Conservation (phyloP, 2,113 vertebrate genomes). For the Anguilla japonica region DNA sequence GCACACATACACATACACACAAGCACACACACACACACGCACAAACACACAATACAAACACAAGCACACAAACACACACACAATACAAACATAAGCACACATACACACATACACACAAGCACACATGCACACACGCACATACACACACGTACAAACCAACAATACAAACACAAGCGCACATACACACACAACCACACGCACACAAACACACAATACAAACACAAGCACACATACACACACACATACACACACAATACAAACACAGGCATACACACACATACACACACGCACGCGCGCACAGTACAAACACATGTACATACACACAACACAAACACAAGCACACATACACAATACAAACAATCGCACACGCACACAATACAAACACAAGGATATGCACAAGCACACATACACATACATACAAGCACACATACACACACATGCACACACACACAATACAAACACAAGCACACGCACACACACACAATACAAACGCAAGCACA, state of each 20-base stretch:
- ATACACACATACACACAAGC: not conserved
- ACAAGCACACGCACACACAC: not conserved
- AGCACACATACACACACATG: not conserved
- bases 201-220: not conserved
- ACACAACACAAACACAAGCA: no score
- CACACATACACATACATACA: no score
- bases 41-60: not conserved
- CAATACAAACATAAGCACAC: not conserved
- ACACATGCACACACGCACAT: not conserved
- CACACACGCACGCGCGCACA: no score
- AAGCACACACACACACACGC: not conserved
- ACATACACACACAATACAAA: not conserved
- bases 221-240: not conserved
- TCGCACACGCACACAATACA: no score
- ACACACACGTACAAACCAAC: conserved; percentile 17
- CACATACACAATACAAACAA: no score
- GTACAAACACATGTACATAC: no score
- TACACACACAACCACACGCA: not conserved
- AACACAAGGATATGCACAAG: no score
- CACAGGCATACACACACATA: not conserved
- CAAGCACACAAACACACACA: not conserved
- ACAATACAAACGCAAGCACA: not conserved
- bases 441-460: not conserved
- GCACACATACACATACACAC: not conserved
- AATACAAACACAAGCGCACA: conserved; percentile 18